phyloP scores from a whole-genome alignment of 35 echinoderm and acorn worm species.

The Diadema setosum region DNA sequence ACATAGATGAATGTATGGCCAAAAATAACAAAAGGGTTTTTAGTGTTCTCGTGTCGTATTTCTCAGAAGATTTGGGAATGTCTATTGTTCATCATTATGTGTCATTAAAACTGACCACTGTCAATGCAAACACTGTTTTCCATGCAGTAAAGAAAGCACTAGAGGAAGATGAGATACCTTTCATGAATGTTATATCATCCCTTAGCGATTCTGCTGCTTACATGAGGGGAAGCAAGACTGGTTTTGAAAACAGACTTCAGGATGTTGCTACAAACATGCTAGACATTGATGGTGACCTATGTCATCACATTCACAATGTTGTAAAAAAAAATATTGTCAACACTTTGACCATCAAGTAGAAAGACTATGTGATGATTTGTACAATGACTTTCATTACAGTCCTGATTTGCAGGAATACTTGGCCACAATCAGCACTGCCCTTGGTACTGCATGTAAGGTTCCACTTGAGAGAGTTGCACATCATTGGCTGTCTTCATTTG shows the following conservation, averaged over 20 bases:
- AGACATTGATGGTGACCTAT: slow-evolving; percentile 58
- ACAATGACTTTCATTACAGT: slow-evolving; percentile 36
- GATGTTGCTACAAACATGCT: slow-evolving; percentile 21
- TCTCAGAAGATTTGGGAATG: slow-evolving; percentile 4
- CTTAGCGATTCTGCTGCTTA: slow-evolving; percentile 26
- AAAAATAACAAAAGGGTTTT: slow-evolving; percentile 47
- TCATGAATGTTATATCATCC: background rate
- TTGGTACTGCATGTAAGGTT: slow-evolving; percentile 34
- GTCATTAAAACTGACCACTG: background rate
- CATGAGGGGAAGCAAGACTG: slow-evolving; percentile 14
- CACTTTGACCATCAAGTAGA: slow-evolving; percentile 24
- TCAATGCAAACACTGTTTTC: slow-evolving; percentile 20
- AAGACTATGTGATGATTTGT: slow-evolving; percentile 42
- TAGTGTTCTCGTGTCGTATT: slow-evolving; percentile 49
- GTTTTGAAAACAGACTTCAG: slow-evolving; percentile 36
- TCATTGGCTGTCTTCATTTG: slow-evolving; percentile 50
- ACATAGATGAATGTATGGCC: slow-evolving; percentile 38
- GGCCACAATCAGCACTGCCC: background rate
- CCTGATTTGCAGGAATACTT: no score
- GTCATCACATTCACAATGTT: slow-evolving; percentile 40
- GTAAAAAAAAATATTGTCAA: slow-evolving; percentile 42
- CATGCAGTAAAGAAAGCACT: background rate
- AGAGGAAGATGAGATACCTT: slow-evolving; percentile 19
- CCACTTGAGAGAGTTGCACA: slow-evolving; percentile 48
- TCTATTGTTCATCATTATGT: slow-evolving; percentile 26